A percentile compares a stretch with the other conserved stretches of the same genome.
Evolutionary conservation across 2,113 vertebrate species (phyloP).

Genomic region (Aspidoscelis tigris): DNA sequence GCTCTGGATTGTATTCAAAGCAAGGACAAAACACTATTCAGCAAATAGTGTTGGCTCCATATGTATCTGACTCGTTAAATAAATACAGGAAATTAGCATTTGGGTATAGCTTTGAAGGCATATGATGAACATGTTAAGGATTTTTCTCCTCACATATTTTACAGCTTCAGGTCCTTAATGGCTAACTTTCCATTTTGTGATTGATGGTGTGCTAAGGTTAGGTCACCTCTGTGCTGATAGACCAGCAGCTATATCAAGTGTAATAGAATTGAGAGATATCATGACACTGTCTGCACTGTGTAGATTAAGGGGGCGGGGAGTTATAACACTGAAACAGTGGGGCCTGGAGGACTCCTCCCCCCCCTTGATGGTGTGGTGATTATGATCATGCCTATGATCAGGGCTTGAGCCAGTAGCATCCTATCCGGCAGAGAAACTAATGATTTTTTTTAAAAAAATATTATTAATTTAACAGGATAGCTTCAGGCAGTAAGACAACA

Average conservation of each 20-base stretch:
- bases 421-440: conserved; percentile 53
- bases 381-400: conserved; percentile 43
- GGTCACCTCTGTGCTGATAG: conserved; percentile 55
- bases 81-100: not conserved
- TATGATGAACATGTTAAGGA: conserved; percentile 45
- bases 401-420: conserved; percentile 43
- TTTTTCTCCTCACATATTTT: conserved; percentile 46
- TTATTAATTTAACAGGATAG: conserved; percentile 48
- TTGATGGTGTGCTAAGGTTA: conserved; percentile 57
- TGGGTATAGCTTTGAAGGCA: not conserved
- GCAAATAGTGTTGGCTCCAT: not conserved
- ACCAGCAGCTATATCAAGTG: conserved; percentile 55
- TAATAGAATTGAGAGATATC: conserved; percentile 61
- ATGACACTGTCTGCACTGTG: conserved; percentile 63
- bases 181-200: conserved; percentile 41
- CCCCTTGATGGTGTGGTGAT: conserved; percentile 53
- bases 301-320: conserved; percentile 47
- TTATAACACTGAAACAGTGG: conserved; percentile 62
- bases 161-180: conserved; percentile 33
- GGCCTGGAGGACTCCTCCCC: conserved; percentile 55
- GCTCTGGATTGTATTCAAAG: not conserved
- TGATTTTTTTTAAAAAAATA: conserved; percentile 47
- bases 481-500: conserved; percentile 57
- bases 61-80: not conserved
- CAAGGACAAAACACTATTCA: not conserved